Evolutionary conservation across 2,888 invertebrate genomes (phyloP).

Genomic region (Philereme vetulata): DNA sequence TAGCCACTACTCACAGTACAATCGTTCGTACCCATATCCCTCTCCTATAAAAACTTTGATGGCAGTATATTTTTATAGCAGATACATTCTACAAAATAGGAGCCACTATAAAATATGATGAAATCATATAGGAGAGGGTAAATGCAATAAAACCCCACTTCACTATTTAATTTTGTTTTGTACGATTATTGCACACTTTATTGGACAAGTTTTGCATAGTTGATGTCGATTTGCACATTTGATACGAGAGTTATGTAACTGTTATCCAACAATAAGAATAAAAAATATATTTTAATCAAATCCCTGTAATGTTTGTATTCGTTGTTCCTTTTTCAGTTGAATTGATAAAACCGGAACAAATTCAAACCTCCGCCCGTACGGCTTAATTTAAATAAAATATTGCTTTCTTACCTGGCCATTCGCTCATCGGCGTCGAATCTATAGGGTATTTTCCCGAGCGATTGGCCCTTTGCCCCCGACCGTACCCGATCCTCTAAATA

Average conservation of each 20-base stretch:
- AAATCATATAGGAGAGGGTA: slow-evolving; percentile 21
- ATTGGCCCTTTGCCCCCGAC: slow-evolving; percentile 60
- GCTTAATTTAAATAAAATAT: slow-evolving; percentile 73
- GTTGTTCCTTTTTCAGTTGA: slow-evolving; percentile 28
- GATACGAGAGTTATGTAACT: no score
- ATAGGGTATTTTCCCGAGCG: slow-evolving; percentile 64
- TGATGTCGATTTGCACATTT: no score
- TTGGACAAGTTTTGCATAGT: no score
- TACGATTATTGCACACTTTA: not conserved
- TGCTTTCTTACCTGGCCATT: slow-evolving; percentile 60
- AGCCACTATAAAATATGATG: slow-evolving; percentile 20
- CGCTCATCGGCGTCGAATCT: slow-evolving; percentile 61
- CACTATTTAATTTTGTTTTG: not conserved
- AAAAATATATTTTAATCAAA: no score
- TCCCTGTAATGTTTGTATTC: no score
- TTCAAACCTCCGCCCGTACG: slow-evolving; percentile 53
- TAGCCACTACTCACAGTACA: no score
- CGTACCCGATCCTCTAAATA: slow-evolving; percentile 63
- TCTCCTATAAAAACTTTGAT: slow-evolving; percentile 11
- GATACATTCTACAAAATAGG: slow-evolving; percentile 1
- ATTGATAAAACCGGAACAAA: slow-evolving; percentile 56
- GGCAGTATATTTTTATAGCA: slow-evolving; percentile 17
- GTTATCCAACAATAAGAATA: no score
- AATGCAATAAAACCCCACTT: not conserved
- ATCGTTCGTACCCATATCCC: no score